Conservation (phyloP, 1,140 invertebrate species). For the Drosophila navojoa region DNA sequence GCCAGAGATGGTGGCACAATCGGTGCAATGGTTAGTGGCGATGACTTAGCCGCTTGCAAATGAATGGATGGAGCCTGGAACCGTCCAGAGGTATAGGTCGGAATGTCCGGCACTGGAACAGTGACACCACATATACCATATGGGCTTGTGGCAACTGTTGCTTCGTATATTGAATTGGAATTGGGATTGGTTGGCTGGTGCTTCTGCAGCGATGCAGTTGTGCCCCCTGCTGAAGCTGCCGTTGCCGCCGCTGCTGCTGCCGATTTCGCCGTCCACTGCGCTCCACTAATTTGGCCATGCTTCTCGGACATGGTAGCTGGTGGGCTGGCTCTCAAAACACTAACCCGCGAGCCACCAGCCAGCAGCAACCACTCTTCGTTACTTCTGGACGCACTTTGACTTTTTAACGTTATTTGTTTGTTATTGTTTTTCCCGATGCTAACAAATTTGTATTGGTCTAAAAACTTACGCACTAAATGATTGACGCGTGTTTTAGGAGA, state of each 20-base stretch:
- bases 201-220: conserved; percentile 50
- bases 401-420: conserved; percentile 20
- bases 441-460: conserved; percentile 23
- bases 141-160: conserved; percentile 36
- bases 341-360: conserved; percentile 19
- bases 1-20: conserved; percentile 24
- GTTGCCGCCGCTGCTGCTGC: conserved; percentile 50
- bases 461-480: conserved; percentile 45
- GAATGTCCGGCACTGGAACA: conserved; percentile 42
- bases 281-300: conserved; percentile 74
- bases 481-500: conserved; percentile 71
- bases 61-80: conserved; percentile 73
- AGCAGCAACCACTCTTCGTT: conserved; percentile 27
- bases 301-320: conserved; percentile 82
- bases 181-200: conserved; percentile 31
- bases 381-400: conserved; percentile 36
- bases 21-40: conserved; percentile 65
- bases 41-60: conserved; percentile 44
- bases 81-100: conserved; percentile 61
- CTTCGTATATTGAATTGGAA: conserved; percentile 36
- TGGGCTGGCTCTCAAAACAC: conserved; percentile 15
- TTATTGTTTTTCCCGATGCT: conserved; percentile 36
- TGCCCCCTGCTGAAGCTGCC: conserved; percentile 30
- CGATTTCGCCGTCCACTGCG: conserved; percentile 76
- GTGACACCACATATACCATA: conserved; percentile 51